These are phyloP conservation scores for Rhinella marina DNA, from an alignment of 2,797 vertebrate genomes.

Conservation along the genomic window DNA sequence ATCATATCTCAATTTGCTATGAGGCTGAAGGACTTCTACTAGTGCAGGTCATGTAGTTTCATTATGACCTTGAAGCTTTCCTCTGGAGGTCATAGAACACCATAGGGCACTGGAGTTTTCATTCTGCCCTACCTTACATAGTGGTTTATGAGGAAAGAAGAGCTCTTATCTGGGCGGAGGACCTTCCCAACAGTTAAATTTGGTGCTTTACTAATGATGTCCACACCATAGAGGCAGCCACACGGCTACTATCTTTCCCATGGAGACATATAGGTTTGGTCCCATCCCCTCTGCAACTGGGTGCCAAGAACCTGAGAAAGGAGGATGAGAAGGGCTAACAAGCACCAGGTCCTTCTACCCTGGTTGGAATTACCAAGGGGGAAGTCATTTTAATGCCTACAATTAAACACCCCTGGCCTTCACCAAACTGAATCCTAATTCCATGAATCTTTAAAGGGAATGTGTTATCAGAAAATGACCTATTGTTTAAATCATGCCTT, in stretches of 20 bases:
- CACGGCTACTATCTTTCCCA: too few species aligned
- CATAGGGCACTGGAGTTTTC: background rate
- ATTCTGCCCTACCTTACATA: background rate
- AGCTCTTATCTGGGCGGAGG: background rate
- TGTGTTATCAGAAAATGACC: too few species aligned
- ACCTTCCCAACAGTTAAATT: background rate
- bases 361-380: background rate
- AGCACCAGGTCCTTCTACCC: background rate
- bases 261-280: background rate
- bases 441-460: background rate
- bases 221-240: too few species aligned
- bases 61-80: background rate
- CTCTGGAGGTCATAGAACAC: background rate
- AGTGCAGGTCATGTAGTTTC: background rate
- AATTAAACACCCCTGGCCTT: background rate
- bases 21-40: background rate
- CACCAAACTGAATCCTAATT: background rate
- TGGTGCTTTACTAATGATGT: background rate
- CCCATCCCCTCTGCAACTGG: background rate
- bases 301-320: background rate
- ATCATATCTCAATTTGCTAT: background rate
- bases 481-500: too few species aligned
- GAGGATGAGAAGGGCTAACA: background rate
- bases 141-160: background rate
- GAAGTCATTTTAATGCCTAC: background rate